These are phyloP conservation scores for Rallus crepitans DNA, from an alignment of 2,797 vertebrate genomes.

Conservation along the genomic window DNA sequence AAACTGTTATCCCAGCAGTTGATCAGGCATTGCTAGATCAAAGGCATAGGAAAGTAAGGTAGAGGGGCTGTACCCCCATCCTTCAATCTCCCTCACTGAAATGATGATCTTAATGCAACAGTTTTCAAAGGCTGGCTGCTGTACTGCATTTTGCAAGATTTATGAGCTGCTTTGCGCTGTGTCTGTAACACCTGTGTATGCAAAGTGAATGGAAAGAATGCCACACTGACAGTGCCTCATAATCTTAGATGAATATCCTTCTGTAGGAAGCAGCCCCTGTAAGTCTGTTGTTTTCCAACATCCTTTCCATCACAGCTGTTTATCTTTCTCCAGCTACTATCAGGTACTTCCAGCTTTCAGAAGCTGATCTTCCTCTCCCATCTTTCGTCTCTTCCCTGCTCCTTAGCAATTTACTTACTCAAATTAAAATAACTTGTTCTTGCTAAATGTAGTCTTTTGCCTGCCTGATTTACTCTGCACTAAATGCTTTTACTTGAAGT, in stretches of 20 bases:
- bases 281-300: background rate
- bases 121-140: background rate
- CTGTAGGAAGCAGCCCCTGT: background rate
- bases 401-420: background rate
- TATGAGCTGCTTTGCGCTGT: background rate
- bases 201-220: background rate
- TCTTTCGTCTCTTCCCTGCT: background rate
- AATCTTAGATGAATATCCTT: background rate
- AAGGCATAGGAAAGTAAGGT: background rate
- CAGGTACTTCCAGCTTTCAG: background rate
- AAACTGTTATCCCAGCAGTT: background rate
- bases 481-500: background rate
- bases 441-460: background rate
- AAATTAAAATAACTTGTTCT: conserved; percentile 5
- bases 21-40: background rate
- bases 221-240: background rate
- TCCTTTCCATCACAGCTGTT: background rate
- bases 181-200: background rate
- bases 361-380: background rate
- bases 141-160: background rate
- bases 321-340: background rate
- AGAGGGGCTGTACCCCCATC: background rate
- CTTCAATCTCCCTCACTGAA: background rate
- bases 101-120: background rate
- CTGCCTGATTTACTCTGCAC: background rate